phyloP scores from a whole-genome alignment of 1,140 invertebrate genomes.

The Lysiphlebus fabarum region DNA sequence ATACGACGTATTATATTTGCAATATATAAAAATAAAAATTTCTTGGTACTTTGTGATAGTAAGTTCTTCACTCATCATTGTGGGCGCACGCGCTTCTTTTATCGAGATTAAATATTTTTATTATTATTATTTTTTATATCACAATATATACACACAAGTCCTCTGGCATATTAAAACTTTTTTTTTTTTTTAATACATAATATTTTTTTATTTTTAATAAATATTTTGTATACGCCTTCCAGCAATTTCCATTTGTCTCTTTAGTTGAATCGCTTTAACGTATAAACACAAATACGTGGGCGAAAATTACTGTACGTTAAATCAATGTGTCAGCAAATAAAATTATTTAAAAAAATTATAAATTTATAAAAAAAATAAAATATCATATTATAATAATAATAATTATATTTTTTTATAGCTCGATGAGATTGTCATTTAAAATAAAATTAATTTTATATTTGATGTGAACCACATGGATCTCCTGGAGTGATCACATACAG shows the following conservation, averaged over 20 bases:
- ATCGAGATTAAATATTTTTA: constrained; percentile 17
- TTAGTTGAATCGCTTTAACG: too few species aligned
- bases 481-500: not conserved
- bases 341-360: too few species aligned
- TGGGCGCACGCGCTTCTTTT: constrained; percentile 26
- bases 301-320: too few species aligned
- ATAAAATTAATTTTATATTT: not conserved
- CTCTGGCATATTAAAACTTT: constrained; percentile 2
- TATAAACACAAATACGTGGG: too few species aligned
- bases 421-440: not conserved
- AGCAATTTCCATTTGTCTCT: too few species aligned
- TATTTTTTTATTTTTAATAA: not conserved
- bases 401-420: not conserved
- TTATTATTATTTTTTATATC: too few species aligned
- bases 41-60: constrained; percentile 18
- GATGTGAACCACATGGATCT: not conserved
- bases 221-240: too few species aligned
- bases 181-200: not conserved
- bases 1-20: constrained; percentile 26
- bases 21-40: constrained; percentile 1
- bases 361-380: too few species aligned
- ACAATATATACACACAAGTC: constrained; percentile 17
- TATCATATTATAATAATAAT: not conserved
- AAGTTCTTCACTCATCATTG: constrained; percentile 15
- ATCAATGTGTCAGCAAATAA: too few species aligned